These are phyloP conservation scores for Protophormia terraenovae DNA, from an alignment of 2,888 invertebrate genomes.

Conservation along the genomic window DNA sequence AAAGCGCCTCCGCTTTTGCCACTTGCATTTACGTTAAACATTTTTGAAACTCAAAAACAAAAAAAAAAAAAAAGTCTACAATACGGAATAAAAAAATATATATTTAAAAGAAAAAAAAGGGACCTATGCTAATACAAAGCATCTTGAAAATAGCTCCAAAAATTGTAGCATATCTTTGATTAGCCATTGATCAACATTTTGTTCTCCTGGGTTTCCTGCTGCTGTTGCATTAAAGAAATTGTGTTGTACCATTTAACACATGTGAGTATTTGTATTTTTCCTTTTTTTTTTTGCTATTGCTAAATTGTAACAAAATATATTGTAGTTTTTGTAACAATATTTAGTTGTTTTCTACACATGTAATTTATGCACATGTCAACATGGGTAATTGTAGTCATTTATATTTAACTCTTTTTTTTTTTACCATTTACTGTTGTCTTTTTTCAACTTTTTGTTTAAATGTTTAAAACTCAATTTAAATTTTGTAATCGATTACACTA, in stretches of 20 bases:
- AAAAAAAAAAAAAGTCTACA: no score
- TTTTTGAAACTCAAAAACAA: no score
- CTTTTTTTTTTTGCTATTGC: slow-evolving; percentile 9
- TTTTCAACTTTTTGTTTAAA: background rate
- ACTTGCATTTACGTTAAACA: no score
- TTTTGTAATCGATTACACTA: slow-evolving; percentile 53
- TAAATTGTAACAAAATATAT: slow-evolving; percentile 66
- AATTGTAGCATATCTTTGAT: background rate
- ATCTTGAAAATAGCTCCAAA: no score
- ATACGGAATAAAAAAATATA: no score
- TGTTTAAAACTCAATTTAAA: slow-evolving; percentile 57
- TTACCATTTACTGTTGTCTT: background rate
- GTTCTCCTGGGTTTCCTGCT: background rate
- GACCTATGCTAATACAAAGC: no score
- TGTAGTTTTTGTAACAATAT: slow-evolving; percentile 46
- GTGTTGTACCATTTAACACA: background rate
- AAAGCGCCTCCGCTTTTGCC: no score
- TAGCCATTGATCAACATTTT: background rate
- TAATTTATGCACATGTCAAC: slow-evolving; percentile 65
- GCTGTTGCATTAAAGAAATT: background rate
- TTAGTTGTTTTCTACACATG: slow-evolving; percentile 57
- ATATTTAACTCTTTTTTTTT: slow-evolving; percentile 24
- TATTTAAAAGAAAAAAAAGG: no score
- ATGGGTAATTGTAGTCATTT: slow-evolving; percentile 61
- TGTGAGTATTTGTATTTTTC: background rate